Evolutionary conservation across 64 coral and sea anemone genomes (phyloP).

Genomic region (Pachyseris speciosa): DNA sequence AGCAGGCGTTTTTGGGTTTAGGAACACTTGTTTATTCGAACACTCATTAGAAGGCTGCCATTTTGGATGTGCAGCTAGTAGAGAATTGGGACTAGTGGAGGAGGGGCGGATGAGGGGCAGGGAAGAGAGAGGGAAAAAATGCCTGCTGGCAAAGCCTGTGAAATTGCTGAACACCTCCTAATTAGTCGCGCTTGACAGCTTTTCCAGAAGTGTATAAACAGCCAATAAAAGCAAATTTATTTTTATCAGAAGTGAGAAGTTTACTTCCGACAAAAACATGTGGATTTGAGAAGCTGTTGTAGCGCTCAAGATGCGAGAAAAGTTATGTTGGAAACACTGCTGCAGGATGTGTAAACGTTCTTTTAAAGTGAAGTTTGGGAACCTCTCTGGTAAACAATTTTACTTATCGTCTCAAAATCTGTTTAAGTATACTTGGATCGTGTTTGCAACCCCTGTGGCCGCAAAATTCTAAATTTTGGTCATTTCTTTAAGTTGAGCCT

Average conservation of each 20-base stretch:
- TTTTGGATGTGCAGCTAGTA: too few species aligned
- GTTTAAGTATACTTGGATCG: background rate
- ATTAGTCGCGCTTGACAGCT: too few species aligned
- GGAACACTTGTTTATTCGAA: too few species aligned
- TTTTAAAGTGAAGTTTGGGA: too few species aligned
- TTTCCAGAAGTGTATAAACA: too few species aligned
- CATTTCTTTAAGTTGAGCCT: background rate
- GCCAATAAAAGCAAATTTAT: background rate
- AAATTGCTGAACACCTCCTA: too few species aligned
- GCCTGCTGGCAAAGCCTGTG: too few species aligned
- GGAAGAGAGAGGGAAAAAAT: background rate
- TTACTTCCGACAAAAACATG: slow-evolving; percentile 24
- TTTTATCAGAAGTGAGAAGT: background rate
- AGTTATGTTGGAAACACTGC: background rate
- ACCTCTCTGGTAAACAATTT: background rate
- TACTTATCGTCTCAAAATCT: slow-evolving; percentile 3
- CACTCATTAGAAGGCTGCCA: too few species aligned
- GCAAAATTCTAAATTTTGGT: background rate
- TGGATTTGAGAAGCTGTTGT: background rate
- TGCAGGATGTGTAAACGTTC: too few species aligned
- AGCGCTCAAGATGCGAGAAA: background rate
- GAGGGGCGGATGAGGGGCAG: too few species aligned
- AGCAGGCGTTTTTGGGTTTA: too few species aligned
- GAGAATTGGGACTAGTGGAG: too few species aligned
- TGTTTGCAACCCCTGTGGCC: slow-evolving; percentile 32